phyloP scores from a whole-genome alignment of 1,140 invertebrate genomes.

The Monomorium pharaonis region DNA sequence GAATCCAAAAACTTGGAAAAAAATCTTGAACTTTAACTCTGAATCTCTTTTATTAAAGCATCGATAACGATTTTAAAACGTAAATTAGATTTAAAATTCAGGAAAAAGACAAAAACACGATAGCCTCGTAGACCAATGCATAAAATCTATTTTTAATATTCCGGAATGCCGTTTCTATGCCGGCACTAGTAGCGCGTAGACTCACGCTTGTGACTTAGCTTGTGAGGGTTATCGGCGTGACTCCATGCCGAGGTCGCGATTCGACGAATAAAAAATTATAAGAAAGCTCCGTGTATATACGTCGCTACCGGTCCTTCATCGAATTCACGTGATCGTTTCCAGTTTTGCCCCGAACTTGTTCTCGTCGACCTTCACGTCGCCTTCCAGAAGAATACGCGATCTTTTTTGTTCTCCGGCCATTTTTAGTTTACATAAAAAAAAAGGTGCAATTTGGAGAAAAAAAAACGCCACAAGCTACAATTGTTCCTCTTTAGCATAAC shows the following conservation, averaged over 20 bases:
- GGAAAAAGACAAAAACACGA: neutral
- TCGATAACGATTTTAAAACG: neutral
- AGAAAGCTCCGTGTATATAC: neutral
- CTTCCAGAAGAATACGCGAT: constrained; percentile 41
- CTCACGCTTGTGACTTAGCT: neutral
- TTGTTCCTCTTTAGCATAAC: neutral
- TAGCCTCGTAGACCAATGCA: neutral
- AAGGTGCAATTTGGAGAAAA: neutral
- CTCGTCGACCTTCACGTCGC: constrained; percentile 61
- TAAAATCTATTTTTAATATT: neutral
- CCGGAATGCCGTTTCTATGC: neutral
- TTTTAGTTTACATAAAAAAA: neutral
- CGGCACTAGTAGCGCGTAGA: no score
- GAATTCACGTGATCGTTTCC: constrained; percentile 58
- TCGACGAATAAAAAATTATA: neutral
- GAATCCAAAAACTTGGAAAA: no score
- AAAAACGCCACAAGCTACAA: neutral
- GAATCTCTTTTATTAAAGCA: neutral
- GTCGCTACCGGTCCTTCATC: constrained; percentile 21
- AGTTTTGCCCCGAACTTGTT: constrained; percentile 60
- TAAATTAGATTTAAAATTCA: neutral
- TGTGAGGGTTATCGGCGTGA: neutral
- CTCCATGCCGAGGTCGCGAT: neutral
- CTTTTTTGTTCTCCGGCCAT: neutral
- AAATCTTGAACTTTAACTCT: neutral